phyloP scores from a whole-genome alignment of 2,888 invertebrate species.

The Bombyx huttoni region DNA sequence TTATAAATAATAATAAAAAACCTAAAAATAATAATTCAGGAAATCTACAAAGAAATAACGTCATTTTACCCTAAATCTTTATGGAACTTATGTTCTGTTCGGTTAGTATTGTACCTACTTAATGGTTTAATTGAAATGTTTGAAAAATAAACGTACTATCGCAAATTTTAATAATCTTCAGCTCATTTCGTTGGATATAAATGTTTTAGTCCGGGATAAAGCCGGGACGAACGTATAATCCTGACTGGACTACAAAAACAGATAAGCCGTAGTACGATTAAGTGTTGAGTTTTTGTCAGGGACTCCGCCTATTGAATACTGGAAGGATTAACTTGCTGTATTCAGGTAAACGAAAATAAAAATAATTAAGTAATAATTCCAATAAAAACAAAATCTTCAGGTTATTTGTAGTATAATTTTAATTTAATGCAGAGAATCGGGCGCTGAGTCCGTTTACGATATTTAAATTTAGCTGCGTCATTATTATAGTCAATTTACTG shows the following conservation, averaged over 20 bases:
- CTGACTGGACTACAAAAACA: constrained; percentile 38
- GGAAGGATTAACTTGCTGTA: background rate
- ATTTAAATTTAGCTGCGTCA: too few species aligned
- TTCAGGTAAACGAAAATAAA: too few species aligned
- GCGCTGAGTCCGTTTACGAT: too few species aligned
- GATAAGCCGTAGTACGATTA: constrained; percentile 43
- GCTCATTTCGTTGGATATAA: constrained; percentile 42
- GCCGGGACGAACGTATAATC: constrained; percentile 30
- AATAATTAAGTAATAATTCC: too few species aligned
- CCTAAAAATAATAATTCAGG: too few species aligned
- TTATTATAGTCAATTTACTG: too few species aligned
- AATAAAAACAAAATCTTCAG: too few species aligned
- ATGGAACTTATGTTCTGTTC: background rate
- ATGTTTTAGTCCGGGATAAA: constrained; percentile 49
- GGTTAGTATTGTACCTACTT: background rate
- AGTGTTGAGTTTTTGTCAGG: constrained; percentile 27
- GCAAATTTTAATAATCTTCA: constrained; percentile 10
- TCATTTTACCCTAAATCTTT: background rate
- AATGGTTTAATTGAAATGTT: background rate
- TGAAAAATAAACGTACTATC: constrained; percentile 2
- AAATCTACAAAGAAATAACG: too few species aligned
- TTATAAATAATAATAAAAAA: too few species aligned
- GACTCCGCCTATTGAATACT: background rate
- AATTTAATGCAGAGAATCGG: too few species aligned
- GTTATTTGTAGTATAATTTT: too few species aligned